Evolutionary conservation across 2,797 vertebrate species (phyloP), one percentile per base, ranked within the genome.

Genomic region (Falco concolor): DNA sequence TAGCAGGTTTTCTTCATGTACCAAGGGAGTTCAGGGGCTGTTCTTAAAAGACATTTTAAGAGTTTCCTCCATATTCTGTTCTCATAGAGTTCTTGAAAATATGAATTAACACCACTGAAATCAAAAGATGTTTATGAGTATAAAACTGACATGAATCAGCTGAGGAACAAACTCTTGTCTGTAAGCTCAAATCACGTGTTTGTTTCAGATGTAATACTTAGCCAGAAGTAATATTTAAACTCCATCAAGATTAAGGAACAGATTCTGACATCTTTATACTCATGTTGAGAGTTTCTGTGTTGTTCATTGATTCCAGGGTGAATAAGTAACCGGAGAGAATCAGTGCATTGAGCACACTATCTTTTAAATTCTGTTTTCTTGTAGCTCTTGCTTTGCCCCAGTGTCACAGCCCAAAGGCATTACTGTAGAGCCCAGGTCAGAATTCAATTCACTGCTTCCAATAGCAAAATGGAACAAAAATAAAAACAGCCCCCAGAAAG

Each of bases 221-320:
- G 88, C 94, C 94, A 97, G 94, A 95, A 97, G 83, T 94, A 95
- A 94, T 94, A 97, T 86, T 95, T 96, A 93, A 93, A 93, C 90
- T 64, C 28, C 45, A 53, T 94, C 50, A 82, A 90, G 73, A 95
- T 81, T 91, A 91, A 92, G 87, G 57, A 90, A 67, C 38, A 38
- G 67, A 77, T 86, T 95, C 67, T 97, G 95, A 92, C 95, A 90
- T 88, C 67, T 95, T 87, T 93, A 77, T 74, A 78, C 34, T 78
- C 65, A 57, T 30, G 34, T 79, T 82, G 80, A 88, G 61, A 81
- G 70, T 21, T 96, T 91, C 63, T 93, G 17, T 70, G 54, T 54
- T 93, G n/a, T 88, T 93, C 89, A 90, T 73, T 69, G 53, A 93
- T 95, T 91, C 80, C 56, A 79, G 77, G 64, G 45, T 90, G 87